Evolutionary conservation across 2,797 vertebrate species (phyloP), one percentile per base, ranked within the genome.

Genomic region (Microctenopoma lineatum): DNA sequence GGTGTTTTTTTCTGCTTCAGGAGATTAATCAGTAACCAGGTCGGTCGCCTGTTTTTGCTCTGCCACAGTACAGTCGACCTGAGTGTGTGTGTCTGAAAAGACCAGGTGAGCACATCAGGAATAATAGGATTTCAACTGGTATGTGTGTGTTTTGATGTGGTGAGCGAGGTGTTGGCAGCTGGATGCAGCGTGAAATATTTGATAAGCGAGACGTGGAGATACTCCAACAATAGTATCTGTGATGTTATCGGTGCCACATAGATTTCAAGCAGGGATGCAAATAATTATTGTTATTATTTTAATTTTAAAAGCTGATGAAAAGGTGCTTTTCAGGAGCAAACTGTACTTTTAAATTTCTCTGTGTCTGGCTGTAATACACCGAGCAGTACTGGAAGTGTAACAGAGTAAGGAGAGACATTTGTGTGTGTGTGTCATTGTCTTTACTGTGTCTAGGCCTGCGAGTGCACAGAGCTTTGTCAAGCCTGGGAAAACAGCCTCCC

Each of bases 401-500:
- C 89, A 91, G 60, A 91, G 91, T 81, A 66, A 59, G 64, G 39
- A 51, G 52, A 14, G 32, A 34, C 32, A 29, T 61, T 45, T 65
- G 46, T 71, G 53, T 46, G 56, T 78, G 77, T 75, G 61, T 81
- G 62, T 77, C 81, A 95, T 95, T 96, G 77, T 96, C 93, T 95
- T 83, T 82, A 89, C 92, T 77, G 73, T 89, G 87, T 94, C 89
- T 91, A 85, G 89, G 88, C 90, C 88, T 83, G 90, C 81, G 86
- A 91, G 92, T 90, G 81, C 88, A 83, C 83, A 90, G 85, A 89
- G 86, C 86, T 83, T 90, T 92, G 89, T 94, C 85, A 87, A 93
- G 93, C 92, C 89, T 88, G 89, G 92, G 91, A 92, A 93, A 94
- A 95, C 95, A 95, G 92, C 92, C 84, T 74, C 94, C 85, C 62